phyloP scores from a whole-genome alignment of 1,140 invertebrate genomes.

The Platyura marginata region DNA sequence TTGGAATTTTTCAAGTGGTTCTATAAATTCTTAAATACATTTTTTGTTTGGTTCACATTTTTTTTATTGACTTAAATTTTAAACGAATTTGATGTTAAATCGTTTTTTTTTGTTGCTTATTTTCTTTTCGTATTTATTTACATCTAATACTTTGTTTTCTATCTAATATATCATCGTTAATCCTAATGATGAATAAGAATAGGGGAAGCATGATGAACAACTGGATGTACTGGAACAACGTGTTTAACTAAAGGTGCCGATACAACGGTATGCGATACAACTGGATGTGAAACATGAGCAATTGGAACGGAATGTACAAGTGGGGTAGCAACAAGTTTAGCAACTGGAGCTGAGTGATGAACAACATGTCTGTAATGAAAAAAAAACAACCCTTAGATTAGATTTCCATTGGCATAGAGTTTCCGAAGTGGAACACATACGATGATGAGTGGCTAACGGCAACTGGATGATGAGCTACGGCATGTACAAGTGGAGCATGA shows the following conservation, averaged over 20 bases:
- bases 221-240: neutral
- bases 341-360: neutral
- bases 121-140: too few species aligned
- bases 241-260: neutral
- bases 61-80: too few species aligned
- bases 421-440: neutral
- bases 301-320: too few species aligned
- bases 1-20: too few species aligned
- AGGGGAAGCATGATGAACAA: constrained; percentile 9
- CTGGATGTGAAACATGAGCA: neutral
- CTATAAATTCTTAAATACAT: too few species aligned
- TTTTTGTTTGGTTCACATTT: too few species aligned
- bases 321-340: constrained; percentile 1
- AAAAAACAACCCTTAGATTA: neutral
- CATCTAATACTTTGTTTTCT: too few species aligned
- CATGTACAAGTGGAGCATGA: constrained; percentile 8
- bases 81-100: too few species aligned
- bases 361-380: neutral
- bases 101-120: too few species aligned
- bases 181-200: constrained; percentile 13
- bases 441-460: constrained; percentile 2
- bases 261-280: neutral
- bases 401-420: neutral
- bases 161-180: too few species aligned
- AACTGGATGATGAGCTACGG: neutral